Percentiles rank a stretch among this genome's conserved stretches.
Conservation (phyloP, 2,797 vertebrate species). For the Toxotes lorentzi region DNA sequence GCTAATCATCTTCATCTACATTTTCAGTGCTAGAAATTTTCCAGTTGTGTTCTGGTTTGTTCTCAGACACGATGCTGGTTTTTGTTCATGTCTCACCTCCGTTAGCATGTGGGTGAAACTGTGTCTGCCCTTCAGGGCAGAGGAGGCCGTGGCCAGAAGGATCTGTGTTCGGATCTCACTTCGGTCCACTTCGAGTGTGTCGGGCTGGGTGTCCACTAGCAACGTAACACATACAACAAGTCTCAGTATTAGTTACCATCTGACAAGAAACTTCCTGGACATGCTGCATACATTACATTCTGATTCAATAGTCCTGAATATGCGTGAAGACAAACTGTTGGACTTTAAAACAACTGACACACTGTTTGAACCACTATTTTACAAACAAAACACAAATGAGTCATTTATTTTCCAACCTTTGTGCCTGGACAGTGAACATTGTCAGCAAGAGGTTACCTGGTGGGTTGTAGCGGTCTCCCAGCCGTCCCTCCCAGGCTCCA, state of each 20-base stretch:
- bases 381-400: no score
- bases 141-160: conserved; percentile 89
- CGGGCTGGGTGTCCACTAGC: conserved; percentile 90
- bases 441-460: conserved; percentile 84
- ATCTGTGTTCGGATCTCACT: conserved; percentile 94
- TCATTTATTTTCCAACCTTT: not conserved
- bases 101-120: conserved; percentile 90
- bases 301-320: not conserved
- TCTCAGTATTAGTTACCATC: not conserved
- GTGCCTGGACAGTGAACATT: not conserved
- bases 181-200: conserved; percentile 90
- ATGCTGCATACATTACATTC: not conserved
- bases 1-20: not conserved
- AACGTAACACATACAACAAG: conserved; percentile 23
- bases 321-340: not conserved
- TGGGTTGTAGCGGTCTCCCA: conserved; percentile 93
- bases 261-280: not conserved
- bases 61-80: not conserved
- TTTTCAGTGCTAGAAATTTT: not conserved
- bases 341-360: not conserved
- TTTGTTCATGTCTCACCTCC: conserved; percentile 73
- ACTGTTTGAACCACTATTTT: no score
- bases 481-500: conserved; percentile 92
- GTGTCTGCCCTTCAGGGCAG: conserved; percentile 72
- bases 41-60: not conserved